A percentile compares a stretch with the other conserved stretches of the same genome.
Evolutionary conservation across 2,113 vertebrate genomes (phyloP).

Genomic region (Trematomus loennbergii): DNA sequence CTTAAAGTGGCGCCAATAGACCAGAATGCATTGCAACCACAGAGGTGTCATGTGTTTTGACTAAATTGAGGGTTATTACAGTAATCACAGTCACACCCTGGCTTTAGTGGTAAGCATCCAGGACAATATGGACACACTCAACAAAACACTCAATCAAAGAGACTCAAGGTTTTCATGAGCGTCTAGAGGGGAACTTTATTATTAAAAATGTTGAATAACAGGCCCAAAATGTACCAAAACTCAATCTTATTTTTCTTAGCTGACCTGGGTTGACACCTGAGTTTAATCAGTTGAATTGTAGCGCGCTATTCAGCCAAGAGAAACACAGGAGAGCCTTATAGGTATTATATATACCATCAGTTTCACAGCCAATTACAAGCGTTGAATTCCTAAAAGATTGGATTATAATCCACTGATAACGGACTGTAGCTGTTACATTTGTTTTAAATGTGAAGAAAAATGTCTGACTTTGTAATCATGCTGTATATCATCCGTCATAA

Average conservation of each 20-base stretch:
- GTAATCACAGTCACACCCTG: not conserved
- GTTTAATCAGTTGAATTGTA: too few relatives aligned
- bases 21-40: constrained; percentile 30
- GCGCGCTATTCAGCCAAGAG: not conserved
- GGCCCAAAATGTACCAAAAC: not conserved
- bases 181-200: not conserved
- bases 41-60: not conserved
- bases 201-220: not conserved
- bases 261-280: too few relatives aligned
- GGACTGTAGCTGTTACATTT: not conserved
- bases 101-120: not conserved
- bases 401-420: not conserved
- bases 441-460: not conserved
- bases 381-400: too few relatives aligned
- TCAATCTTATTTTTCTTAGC: too few relatives aligned
- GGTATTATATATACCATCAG: not conserved
- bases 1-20: constrained; percentile 19
- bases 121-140: not conserved
- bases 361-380: not conserved
- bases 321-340: not conserved
- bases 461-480: constrained; percentile 13
- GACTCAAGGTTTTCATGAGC: not conserved
- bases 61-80: not conserved
- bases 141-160: not conserved
- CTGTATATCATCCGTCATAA: constrained; percentile 33